phyloP scores from a whole-genome alignment of 2,888 invertebrate genomes.

The Dascillus cervinus region DNA sequence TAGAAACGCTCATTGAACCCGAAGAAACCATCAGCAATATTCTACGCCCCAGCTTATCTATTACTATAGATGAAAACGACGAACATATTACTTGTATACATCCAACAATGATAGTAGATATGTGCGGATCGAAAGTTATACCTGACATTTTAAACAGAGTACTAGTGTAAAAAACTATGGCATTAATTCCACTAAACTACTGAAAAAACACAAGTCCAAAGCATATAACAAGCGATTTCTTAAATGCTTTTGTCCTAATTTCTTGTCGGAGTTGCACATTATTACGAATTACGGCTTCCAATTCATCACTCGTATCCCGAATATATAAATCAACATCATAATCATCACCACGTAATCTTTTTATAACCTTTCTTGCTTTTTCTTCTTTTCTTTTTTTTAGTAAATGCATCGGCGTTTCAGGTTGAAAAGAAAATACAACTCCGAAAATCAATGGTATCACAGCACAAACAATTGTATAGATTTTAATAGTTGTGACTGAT shows the following conservation, averaged over 20 bases:
- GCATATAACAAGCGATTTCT: constrained; percentile 62
- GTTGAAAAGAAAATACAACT: constrained; percentile 70
- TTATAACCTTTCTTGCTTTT: constrained; percentile 61
- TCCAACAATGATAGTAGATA: constrained; percentile 75
- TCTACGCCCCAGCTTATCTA: constrained; percentile 75
- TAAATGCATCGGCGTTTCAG: constrained; percentile 74
- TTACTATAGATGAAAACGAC: constrained; percentile 63
- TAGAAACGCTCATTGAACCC: constrained; percentile 60
- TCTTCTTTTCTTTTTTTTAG: constrained; percentile 55
- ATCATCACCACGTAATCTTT: constrained; percentile 63
- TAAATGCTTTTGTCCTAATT: constrained; percentile 46
- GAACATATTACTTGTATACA: constrained; percentile 73
- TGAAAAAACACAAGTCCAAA: constrained; percentile 84
- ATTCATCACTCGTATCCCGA: constrained; percentile 49
- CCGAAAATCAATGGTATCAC: constrained; percentile 63
- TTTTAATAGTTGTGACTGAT: constrained; percentile 42
- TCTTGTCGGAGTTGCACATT: constrained; percentile 50
- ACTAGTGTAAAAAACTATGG: constrained; percentile 72
- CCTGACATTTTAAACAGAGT: constrained; percentile 65
- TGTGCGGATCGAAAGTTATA: constrained; percentile 48
- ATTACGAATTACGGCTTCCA: constrained; percentile 47
- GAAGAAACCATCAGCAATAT: constrained; percentile 67
- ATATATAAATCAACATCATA: constrained; percentile 69
- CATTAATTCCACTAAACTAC: constrained; percentile 78
- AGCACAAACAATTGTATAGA: constrained; percentile 59